These are phyloP conservation scores for Melanargia galathea DNA, from an alignment of 2,888 invertebrate genomes.

Conservation along the genomic window DNA sequence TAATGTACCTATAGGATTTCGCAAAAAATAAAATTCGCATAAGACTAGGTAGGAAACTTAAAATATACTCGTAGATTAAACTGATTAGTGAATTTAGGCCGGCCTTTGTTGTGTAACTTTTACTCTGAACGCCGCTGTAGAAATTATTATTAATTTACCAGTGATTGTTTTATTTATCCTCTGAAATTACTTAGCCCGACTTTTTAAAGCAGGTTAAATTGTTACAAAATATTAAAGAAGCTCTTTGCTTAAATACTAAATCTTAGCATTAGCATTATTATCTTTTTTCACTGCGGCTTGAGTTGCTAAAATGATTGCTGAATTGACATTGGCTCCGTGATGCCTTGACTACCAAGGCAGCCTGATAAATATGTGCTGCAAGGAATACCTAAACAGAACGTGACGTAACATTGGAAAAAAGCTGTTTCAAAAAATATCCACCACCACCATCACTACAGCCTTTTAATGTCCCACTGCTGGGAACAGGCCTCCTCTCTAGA, in stretches of 20 bases:
- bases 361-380: too few species aligned
- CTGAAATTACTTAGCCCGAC: not conserved
- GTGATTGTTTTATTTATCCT: constrained; percentile 12
- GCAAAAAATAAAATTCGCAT: not conserved
- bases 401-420: not conserved
- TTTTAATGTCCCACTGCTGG: too few species aligned
- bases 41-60: not conserved
- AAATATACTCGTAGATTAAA: not conserved
- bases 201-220: not conserved
- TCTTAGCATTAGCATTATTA: not conserved
- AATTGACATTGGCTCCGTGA: not conserved
- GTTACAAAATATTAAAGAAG: not conserved
- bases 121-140: constrained; percentile 7
- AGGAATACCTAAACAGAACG: not conserved
- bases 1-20: too few species aligned
- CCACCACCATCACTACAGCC: too few species aligned
- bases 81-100: not conserved
- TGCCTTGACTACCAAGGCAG: not conserved
- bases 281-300: not conserved
- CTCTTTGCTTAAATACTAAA: not conserved
- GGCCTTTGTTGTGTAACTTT: constrained; percentile 11
- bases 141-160: constrained; percentile 15
- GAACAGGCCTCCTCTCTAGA: too few species aligned
- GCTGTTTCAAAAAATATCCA: not conserved
- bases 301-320: too few species aligned